Conservation (phyloP, 2,113 vertebrate genomes). For the Hemibates koningsi region DNA sequence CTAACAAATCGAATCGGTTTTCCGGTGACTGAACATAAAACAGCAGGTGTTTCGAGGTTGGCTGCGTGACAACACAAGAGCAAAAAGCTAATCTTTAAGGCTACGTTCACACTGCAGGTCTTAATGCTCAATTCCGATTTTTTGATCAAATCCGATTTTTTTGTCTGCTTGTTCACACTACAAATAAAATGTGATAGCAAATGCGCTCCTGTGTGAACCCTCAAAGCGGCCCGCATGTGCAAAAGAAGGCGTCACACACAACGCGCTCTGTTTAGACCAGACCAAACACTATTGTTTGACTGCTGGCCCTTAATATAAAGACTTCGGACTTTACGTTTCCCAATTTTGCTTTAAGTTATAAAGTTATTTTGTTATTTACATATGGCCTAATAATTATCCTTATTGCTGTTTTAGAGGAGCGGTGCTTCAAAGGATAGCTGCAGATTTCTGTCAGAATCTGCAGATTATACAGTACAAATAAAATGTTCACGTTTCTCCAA, state of each 20-base stretch:
- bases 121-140: not conserved
- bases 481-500: accelerated
- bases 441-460: not conserved
- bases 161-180: not conserved
- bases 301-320: no score
- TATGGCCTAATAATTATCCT: not conserved
- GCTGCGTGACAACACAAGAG: not conserved
- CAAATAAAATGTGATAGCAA: not conserved
- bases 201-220: accelerated
- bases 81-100: not conserved
- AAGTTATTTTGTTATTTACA: not conserved
- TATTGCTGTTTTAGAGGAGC: accelerated
- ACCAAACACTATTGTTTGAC: accelerated
- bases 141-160: not conserved
- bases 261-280: not conserved
- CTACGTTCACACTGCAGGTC: not conserved
- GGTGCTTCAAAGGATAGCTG: not conserved
- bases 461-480: not conserved
- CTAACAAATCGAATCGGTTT: not conserved
- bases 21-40: not conserved
- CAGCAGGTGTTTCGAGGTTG: not conserved
- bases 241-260: not conserved
- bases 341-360: not conserved
- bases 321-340: not conserved
- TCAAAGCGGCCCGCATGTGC: not conserved